phyloP scores from a whole-genome alignment of 1,140 invertebrate genomes.

The Pachyrhynchus sulphureomaculatus region DNA sequence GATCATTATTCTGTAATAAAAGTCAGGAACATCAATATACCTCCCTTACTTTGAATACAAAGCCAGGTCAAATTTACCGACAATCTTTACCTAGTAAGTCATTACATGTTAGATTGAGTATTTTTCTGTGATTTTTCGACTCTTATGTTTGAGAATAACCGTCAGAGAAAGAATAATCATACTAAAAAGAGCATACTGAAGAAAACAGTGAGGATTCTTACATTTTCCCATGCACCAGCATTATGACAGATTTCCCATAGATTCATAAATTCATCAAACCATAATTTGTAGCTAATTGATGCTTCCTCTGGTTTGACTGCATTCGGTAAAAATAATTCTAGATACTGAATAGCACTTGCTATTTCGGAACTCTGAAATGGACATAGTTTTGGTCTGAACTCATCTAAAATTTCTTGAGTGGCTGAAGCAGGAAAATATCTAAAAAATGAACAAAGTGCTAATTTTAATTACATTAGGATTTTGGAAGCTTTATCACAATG shows the following conservation, averaged over 20 bases:
- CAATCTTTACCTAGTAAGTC: too few relatives aligned
- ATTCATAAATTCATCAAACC: conserved; percentile 83
- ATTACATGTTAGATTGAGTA: too few relatives aligned
- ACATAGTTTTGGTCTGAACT: conserved; percentile 75
- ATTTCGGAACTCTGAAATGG: conserved; percentile 65
- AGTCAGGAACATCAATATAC: too few relatives aligned
- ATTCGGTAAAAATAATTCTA: conserved; percentile 79
- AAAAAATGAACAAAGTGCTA: conserved; percentile 24
- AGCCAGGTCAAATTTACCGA: too few relatives aligned
- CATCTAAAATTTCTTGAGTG: conserved; percentile 86
- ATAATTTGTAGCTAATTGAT: conserved; percentile 68
- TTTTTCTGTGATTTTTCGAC: too few relatives aligned
- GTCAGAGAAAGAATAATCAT: too few relatives aligned
- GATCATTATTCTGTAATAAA: too few relatives aligned
- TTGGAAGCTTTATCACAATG: too few relatives aligned
- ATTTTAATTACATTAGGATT: background rate
- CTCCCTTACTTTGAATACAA: too few relatives aligned
- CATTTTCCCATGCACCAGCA: conserved; percentile 68
- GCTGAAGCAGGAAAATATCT: conserved; percentile 75
- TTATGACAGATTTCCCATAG: conserved; percentile 77
- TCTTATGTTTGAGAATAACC: too few relatives aligned
- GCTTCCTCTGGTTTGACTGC: conserved; percentile 64
- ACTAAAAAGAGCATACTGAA: too few relatives aligned
- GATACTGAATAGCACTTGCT: conserved; percentile 60
- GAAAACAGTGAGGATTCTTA: too few relatives aligned